A percentile compares a stretch with the other conserved stretches of the same genome.
These are phyloP conservation scores for Paramormyrops kingsleyae DNA, from an alignment of 2,113 vertebrate genomes.

Conservation along the genomic window DNA sequence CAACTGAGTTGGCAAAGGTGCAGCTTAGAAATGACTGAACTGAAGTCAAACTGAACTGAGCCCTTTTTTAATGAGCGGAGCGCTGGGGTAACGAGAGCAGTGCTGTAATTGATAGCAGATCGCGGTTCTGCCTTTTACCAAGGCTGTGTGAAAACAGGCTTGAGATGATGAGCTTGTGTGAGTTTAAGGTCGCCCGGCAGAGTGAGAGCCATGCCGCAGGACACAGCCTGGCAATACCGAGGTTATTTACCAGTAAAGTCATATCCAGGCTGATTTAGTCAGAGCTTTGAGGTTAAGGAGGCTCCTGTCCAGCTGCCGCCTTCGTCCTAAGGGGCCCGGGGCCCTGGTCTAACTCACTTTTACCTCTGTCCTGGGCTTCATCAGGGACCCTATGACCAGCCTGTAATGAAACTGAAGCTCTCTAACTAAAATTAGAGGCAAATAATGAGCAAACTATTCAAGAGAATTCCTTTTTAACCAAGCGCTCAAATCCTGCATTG, in stretches of 20 bases:
- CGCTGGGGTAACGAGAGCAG: background rate
- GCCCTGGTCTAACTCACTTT: background rate
- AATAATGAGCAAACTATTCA: background rate
- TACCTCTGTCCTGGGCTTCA: background rate
- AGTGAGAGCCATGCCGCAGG: background rate
- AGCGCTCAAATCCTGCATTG: background rate
- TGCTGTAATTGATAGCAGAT: background rate
- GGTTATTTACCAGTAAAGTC: background rate
- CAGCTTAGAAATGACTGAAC: background rate
- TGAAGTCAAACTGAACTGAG: background rate
- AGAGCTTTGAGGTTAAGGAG: background rate
- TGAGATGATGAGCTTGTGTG: background rate
- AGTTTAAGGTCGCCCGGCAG: background rate
- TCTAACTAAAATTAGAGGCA: background rate
- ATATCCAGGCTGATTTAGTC: background rate
- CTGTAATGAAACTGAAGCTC: background rate
- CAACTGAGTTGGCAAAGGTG: background rate
- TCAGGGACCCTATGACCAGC: background rate
- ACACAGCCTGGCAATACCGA: background rate
- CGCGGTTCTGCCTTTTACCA: background rate
- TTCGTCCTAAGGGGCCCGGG: background rate
- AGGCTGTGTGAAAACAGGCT: background rate
- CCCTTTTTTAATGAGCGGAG: background rate
- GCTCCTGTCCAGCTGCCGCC: background rate
- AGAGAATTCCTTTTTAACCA: background rate